These are phyloP conservation scores for Eupithecia abbreviata DNA, from an alignment of 2,888 invertebrate species.

Conservation along the genomic window DNA sequence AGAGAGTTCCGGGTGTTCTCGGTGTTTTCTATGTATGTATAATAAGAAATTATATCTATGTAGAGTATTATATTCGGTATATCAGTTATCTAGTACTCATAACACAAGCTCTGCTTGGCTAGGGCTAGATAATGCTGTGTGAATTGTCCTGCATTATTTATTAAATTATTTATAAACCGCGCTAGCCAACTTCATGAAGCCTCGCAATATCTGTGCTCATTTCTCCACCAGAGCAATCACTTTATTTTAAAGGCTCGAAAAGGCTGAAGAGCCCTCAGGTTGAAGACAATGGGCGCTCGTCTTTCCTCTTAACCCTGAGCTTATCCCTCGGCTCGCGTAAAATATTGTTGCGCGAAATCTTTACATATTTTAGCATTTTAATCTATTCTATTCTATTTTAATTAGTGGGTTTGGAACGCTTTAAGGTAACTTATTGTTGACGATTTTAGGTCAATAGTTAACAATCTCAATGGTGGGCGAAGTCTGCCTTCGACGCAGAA, in stretches of 20 bases:
- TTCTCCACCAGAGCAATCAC: conserved; percentile 11
- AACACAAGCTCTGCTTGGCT: too few species aligned
- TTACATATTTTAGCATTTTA: neutral
- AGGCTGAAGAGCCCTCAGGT: conserved; percentile 26
- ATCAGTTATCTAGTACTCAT: too few species aligned
- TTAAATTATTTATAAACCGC: neutral
- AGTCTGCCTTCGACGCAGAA: too few species aligned
- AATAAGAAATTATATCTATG: too few species aligned
- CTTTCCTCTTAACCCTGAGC: conserved; percentile 30
- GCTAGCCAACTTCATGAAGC: neutral
- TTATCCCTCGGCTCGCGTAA: conserved; percentile 11
- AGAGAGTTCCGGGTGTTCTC: too few species aligned
- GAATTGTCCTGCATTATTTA: too few species aligned
- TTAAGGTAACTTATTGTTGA: too few species aligned
- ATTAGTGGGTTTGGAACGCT: neutral
- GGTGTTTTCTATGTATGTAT: too few species aligned
- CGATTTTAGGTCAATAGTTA: too few species aligned
- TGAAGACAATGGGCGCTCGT: conserved; percentile 18
- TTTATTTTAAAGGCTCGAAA: conserved; percentile 27
- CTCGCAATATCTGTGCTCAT: neutral
- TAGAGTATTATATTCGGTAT: too few species aligned
- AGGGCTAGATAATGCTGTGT: too few species aligned
- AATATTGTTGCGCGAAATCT: neutral
- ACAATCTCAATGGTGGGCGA: too few species aligned
- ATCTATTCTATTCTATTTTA: neutral